Evolutionary conservation across 2,888 invertebrate species (phyloP).

Genomic region (Zaprionus obscuricornis): DNA sequence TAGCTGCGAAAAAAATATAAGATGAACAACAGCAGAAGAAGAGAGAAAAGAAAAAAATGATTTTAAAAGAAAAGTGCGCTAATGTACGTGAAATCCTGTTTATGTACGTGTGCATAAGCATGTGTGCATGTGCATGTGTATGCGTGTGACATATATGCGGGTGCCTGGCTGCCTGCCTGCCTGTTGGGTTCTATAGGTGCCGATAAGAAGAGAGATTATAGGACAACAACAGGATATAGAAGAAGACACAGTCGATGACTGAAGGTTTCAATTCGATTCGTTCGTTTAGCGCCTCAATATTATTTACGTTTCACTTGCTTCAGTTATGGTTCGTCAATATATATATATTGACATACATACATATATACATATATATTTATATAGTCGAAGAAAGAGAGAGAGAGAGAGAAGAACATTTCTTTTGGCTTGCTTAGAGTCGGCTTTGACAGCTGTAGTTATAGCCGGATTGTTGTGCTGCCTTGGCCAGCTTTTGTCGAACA

Average conservation of each 20-base stretch:
- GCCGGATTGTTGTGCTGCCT: conserved; percentile 18
- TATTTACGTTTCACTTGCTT: conserved; percentile 73
- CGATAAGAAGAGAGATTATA: conserved; percentile 38
- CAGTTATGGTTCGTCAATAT: conserved; percentile 50
- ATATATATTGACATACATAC: no score
- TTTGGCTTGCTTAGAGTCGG: conserved; percentile 35
- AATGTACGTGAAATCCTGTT: conserved; percentile 58
- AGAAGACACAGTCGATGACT: conserved; percentile 20
- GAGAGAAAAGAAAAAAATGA: no score
- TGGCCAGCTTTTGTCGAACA: conserved; percentile 67
- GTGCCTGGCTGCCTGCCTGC: conserved; percentile 9
- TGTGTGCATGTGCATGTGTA: no score
- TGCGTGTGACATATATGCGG: conserved; percentile 30
- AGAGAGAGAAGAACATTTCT: no score
- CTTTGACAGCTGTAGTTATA: conserved; percentile 32
- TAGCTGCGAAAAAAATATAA: no score
- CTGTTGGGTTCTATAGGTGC: neutral
- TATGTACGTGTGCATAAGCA: no score
- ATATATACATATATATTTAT: no score
- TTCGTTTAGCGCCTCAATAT: conserved; percentile 65
- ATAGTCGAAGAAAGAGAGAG: no score
- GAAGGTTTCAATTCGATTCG: conserved; percentile 62
- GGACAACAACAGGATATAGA: conserved; percentile 10
- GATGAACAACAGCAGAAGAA: no score
- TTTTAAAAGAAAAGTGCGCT: conserved; percentile 51